Conservation (phyloP, 2,888 invertebrate species). For the Patella depressa region DNA sequence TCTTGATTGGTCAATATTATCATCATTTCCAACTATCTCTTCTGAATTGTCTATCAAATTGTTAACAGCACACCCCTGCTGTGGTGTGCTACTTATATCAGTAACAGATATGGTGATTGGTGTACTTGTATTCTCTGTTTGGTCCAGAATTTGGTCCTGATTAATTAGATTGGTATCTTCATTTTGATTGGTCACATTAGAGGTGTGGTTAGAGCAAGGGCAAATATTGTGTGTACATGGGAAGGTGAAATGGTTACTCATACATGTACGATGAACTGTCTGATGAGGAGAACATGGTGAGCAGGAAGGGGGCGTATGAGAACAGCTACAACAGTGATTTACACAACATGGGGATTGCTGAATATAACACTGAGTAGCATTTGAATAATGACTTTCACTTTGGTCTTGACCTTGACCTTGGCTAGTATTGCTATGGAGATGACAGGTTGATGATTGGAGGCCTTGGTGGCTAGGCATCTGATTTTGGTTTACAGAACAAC, state of each 20-base stretch:
- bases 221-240: too few relatives aligned
- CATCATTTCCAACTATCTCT: too few relatives aligned
- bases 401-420: constrained; percentile 3
- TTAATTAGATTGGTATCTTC: neutral
- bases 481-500: neutral
- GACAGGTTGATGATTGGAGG: neutral
- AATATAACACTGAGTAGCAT: neutral
- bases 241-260: too few relatives aligned
- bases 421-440: neutral
- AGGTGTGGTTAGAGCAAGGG: too few relatives aligned
- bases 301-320: neutral
- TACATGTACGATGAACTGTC: neutral
- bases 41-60: too few relatives aligned
- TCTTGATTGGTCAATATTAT: too few relatives aligned
- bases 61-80: too few relatives aligned
- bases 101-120: constrained; percentile 2
- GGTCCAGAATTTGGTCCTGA: neutral
- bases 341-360: neutral
- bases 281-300: constrained; percentile 3
- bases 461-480: neutral
- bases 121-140: too few relatives aligned
- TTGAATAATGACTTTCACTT: neutral
- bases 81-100: too few relatives aligned
- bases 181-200: too few relatives aligned
- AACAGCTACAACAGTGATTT: constrained; percentile 4